These are phyloP conservation scores for Thunnus thynnus DNA, from an alignment of 2,113 vertebrate species.

Conservation along the genomic window DNA sequence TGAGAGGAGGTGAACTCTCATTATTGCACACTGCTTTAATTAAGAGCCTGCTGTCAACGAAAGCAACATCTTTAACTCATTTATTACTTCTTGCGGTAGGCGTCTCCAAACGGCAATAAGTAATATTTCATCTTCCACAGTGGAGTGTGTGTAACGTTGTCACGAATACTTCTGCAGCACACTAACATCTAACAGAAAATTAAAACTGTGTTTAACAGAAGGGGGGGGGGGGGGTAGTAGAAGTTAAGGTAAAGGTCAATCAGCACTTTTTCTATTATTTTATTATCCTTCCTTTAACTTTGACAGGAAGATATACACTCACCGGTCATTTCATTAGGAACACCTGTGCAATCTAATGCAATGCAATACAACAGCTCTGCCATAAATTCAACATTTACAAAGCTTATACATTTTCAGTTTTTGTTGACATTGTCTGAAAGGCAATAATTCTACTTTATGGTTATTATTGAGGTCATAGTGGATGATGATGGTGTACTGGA, in stretches of 20 bases:
- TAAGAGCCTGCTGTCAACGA: conserved; percentile 69
- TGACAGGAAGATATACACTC: too few species aligned
- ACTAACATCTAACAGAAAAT: conserved; percentile 37
- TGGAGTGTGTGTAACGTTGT: conserved; percentile 25
- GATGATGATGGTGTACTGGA: too few species aligned
- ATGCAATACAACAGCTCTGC: too few species aligned
- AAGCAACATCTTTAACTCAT: conserved; percentile 70
- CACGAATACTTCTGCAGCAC: conserved; percentile 31
- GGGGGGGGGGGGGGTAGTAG: background rate
- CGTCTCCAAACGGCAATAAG: conserved; percentile 44
- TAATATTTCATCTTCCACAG: conserved; percentile 57
- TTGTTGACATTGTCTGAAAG: too few species aligned
- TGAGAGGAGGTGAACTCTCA: conserved; percentile 74
- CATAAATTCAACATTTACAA: too few species aligned
- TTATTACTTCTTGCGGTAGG: conserved; percentile 60
- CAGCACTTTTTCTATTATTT: background rate
- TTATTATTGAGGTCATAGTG: too few species aligned
- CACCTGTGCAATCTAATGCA: too few species aligned
- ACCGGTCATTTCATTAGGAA: too few species aligned
- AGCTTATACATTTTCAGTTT: too few species aligned
- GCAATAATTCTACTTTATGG: too few species aligned
- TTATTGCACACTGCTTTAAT: conserved; percentile 76
- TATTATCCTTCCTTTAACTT: background rate
- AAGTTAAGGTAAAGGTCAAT: background rate
- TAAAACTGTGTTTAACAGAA: conserved; percentile 17